These are phyloP conservation scores for Eilema depressum DNA, from an alignment of 2,888 invertebrate genomes.

Conservation along the genomic window DNA sequence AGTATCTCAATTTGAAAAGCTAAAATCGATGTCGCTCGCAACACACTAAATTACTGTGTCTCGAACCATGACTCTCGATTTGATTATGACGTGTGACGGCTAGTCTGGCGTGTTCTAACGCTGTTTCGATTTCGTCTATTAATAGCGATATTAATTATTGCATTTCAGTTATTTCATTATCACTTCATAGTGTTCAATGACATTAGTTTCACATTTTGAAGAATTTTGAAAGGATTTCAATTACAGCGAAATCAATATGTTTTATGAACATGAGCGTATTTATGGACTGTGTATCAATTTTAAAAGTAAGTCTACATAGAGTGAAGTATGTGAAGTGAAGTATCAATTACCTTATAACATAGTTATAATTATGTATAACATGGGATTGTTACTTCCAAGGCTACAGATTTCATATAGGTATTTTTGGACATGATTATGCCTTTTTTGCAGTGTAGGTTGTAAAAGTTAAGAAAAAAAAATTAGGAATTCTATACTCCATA, in stretches of 20 bases:
- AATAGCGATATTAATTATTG: slow-evolving; percentile 46
- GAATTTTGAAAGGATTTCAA: neutral
- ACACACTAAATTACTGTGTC: slow-evolving; percentile 61
- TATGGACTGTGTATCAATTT: neutral
- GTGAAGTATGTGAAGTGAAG: too few relatives aligned
- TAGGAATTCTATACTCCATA: too few relatives aligned
- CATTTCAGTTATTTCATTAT: neutral
- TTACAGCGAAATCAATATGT: neutral
- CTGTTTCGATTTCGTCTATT: slow-evolving; percentile 34
- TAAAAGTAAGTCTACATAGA: too few relatives aligned
- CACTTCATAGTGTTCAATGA: neutral
- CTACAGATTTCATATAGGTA: too few relatives aligned
- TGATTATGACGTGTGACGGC: slow-evolving; percentile 62
- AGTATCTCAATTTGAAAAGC: slow-evolving; percentile 19
- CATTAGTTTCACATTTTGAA: neutral
- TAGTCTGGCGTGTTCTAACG: slow-evolving; percentile 52
- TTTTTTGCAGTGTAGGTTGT: too few relatives aligned
- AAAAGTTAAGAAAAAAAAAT: too few relatives aligned
- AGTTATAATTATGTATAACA: too few relatives aligned
- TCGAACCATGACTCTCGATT: slow-evolving; percentile 56
- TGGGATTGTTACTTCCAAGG: too few relatives aligned
- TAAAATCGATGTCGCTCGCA: slow-evolving; percentile 31
- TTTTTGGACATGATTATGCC: too few relatives aligned
- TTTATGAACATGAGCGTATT: neutral
- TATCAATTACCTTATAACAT: too few relatives aligned